Conservation (phyloP, 2,888 invertebrate genomes). For the Drosophila pseudotakahashii region DNA sequence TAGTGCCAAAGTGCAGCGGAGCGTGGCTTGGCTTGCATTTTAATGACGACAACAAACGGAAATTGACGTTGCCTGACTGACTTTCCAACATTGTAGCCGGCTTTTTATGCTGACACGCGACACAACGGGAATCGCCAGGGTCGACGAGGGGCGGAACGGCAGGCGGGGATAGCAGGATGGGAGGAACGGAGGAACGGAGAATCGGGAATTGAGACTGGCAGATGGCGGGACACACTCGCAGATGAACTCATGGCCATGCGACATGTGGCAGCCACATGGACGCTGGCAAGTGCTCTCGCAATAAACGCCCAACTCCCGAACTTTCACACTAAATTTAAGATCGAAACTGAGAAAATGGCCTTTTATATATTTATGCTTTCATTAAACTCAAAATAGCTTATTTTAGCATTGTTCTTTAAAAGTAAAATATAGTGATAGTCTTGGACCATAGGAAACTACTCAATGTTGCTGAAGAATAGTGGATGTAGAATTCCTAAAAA, state of each 20-base stretch:
- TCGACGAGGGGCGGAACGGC: background rate
- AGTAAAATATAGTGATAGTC: no score
- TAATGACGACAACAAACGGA: conserved; percentile 76
- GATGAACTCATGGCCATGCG: conserved; percentile 2
- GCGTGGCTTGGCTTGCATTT: conserved; percentile 61
- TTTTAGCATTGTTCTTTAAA: no score
- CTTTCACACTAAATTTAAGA: conserved; percentile 2
- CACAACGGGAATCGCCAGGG: conserved; percentile 31
- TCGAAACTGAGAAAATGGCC: background rate
- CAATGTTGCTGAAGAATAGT: no score
- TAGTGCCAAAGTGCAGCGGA: conserved; percentile 50
- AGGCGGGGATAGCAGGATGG: background rate
- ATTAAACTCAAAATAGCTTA: no score
- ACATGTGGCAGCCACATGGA: conserved; percentile 62
- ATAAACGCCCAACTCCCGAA: conserved; percentile 19
- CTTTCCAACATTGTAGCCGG: conserved; percentile 67
- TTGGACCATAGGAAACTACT: no score
- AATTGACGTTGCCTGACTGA: conserved; percentile 71
- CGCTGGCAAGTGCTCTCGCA: conserved; percentile 51
- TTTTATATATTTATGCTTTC: no score
- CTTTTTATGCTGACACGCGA: conserved; percentile 73
- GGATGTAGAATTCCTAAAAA: no score
- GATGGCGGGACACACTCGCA: background rate
- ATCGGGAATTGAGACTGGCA: background rate
- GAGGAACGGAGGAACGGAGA: conserved; percentile 4